These are phyloP conservation scores for Xylocopa sonorina DNA, from an alignment of 1,140 invertebrate genomes.

Conservation along the genomic window DNA sequence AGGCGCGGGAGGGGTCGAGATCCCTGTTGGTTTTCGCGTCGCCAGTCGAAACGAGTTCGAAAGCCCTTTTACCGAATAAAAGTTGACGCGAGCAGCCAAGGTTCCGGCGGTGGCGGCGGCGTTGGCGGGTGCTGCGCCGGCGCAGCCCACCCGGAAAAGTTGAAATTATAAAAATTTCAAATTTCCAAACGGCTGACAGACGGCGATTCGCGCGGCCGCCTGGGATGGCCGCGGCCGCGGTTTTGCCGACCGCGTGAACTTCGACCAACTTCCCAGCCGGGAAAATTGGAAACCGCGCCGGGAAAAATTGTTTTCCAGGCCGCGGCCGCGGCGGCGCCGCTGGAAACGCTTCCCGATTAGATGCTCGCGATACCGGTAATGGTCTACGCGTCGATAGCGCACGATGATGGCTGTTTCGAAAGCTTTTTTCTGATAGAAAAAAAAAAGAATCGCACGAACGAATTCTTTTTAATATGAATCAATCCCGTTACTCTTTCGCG, in stretches of 20 bases:
- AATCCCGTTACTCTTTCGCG: no score
- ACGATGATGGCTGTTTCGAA: not conserved
- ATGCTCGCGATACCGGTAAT: not conserved
- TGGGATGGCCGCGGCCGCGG: conserved; percentile 17
- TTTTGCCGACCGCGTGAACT: conserved; percentile 4
- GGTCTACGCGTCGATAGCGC: not conserved
- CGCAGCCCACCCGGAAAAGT: conserved; percentile 64
- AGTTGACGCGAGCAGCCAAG: conserved; percentile 52
- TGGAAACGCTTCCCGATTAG: not conserved
- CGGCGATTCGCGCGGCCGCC: conserved; percentile 27
- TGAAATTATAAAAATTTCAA: conserved; percentile 75
- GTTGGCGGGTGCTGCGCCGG: conserved; percentile 19
- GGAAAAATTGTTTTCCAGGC: conserved; percentile 2
- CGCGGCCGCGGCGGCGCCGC: no score
- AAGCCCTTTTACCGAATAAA: conserved; percentile 66
- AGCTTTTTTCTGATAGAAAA: not conserved
- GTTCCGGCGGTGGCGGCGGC: not conserved
- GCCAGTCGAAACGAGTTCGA: conserved; percentile 64
- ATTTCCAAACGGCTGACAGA: conserved; percentile 66
- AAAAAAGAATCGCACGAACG: no score
- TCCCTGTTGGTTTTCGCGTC: conserved; percentile 44
- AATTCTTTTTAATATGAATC: no score
- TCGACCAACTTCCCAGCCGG: not conserved
- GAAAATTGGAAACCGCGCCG: not conserved
- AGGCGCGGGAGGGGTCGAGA: not conserved